Base-by-base conservation (phyloP, 1,140 invertebrate genomes). In the Leptinotarsa texana region DNA sequence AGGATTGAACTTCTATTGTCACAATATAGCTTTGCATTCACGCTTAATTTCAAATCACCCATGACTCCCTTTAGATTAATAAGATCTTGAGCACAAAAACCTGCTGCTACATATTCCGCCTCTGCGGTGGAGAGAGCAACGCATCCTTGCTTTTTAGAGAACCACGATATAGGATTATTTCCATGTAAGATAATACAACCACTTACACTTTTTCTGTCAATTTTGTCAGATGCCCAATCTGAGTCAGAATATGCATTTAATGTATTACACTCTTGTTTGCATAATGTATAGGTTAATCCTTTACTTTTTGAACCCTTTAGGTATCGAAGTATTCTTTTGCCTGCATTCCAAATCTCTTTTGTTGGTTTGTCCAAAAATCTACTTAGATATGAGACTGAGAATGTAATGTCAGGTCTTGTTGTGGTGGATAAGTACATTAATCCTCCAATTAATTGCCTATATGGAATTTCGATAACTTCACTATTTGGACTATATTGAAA, bases 1-100 rank as follows among this genome's bases (percentile, higher is more conserved):
- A 27, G n/a, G 3, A 73, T 73, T 24, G 48, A 21, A 63, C 48
- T 72, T 73, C 42, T 33, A 49, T 73, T 73, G 18, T 73, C 72
- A 66, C 61, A 73, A 18, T 33, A 42, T 27, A 47, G 47, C 27
- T 33, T 33, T 61, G 8, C 18, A n/a, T 61, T 61, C 57, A 13
- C 8, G 17, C 18, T 61, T 61, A 61, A 61, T 62, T 17, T 62
- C 57, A 62, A 62, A 5, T 62, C 13, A 62, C 4, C 22, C 17
- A 24, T 18, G 17, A 66, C 24, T 21, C 22, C 22, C 24, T 66
- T 66, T 66, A 18, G n/a, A 24, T 24, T 66, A 15, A 66, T 22
- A 15, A 66, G 22, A 21, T 66, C 24, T 27, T 66, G 15, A n/a
- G 22, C 4, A 62, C 18, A 62, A 6, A n/a, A 21, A 21, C n/a